Evolutionary conservation across 2,888 invertebrate species (phyloP).

Genomic region (Gymnosoma rotundatum): DNA sequence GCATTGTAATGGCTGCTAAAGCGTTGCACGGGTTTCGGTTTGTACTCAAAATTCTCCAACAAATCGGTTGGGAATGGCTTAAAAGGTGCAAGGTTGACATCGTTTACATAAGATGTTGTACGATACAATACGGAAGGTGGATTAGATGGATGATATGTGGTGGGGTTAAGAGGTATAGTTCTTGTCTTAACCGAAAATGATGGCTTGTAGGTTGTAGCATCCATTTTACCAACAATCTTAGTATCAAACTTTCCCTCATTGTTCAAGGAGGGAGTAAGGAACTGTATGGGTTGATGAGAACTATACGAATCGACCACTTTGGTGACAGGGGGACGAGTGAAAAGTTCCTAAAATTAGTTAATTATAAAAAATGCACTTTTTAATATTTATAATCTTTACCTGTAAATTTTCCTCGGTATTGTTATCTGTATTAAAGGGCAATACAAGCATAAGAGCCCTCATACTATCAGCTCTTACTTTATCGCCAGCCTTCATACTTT

Average conservation of each 20-base stretch:
- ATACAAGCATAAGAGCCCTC: constrained; percentile 81
- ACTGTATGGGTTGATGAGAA: constrained; percentile 78
- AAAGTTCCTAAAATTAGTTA: constrained; percentile 76
- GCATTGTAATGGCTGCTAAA: constrained; percentile 83
- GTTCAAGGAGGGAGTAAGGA: constrained; percentile 76
- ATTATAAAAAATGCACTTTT: not conserved
- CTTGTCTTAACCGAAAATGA: constrained; percentile 77
- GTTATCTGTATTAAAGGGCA: constrained; percentile 81
- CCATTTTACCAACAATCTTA: constrained; percentile 76
- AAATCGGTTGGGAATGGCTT: constrained; percentile 69
- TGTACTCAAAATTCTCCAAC: constrained; percentile 63
- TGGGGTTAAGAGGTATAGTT: constrained; percentile 74
- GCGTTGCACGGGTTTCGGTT: constrained; percentile 73
- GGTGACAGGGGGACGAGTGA: constrained; percentile 81
- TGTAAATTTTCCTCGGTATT: constrained; percentile 80
- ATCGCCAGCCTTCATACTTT: constrained; percentile 81
- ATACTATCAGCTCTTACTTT: constrained; percentile 81
- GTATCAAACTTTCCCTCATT: constrained; percentile 76
- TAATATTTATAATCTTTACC: constrained; percentile 67
- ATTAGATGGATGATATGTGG: constrained; percentile 76
- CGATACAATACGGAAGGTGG: constrained; percentile 75
- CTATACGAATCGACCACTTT: constrained; percentile 79
- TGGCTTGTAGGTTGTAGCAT: constrained; percentile 83
- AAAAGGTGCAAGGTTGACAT: constrained; percentile 41
- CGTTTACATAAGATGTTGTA: constrained; percentile 71